Percentiles rank a stretch among this genome's conserved stretches.
These are phyloP conservation scores for Leptosomus discolor DNA, from an alignment of 2,113 vertebrate genomes.

Conservation along the genomic window DNA sequence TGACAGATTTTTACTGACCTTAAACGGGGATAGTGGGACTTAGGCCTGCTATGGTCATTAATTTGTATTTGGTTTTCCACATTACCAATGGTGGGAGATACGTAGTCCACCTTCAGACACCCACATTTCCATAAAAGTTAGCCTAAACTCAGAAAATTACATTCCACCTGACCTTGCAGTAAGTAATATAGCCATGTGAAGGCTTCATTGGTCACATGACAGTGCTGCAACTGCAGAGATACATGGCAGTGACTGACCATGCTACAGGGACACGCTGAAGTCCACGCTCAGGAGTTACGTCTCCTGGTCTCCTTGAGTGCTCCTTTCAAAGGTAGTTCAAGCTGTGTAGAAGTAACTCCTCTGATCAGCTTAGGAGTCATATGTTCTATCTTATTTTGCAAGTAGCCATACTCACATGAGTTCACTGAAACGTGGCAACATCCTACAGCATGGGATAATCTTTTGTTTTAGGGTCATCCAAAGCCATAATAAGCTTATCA, in stretches of 20 bases:
- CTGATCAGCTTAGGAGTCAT: background rate
- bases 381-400: background rate
- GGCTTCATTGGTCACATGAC: background rate
- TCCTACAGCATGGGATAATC: background rate
- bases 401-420: background rate
- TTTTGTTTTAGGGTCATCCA: background rate
- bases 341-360: background rate
- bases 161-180: background rate
- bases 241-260: background rate
- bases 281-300: background rate
- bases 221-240: background rate
- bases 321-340: background rate
- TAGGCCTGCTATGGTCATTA: background rate
- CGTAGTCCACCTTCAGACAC: background rate
- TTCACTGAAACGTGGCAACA: background rate
- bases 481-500: background rate
- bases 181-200: background rate
- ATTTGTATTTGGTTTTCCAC: background rate
- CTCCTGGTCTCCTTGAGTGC: background rate
- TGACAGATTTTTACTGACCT: background rate
- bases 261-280: background rate
- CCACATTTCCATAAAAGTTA: background rate
- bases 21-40: background rate
- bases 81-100: background rate
- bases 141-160: background rate